Base-by-base conservation (phyloP, 1,140 invertebrate genomes). In the Listronotus bonariensis region DNA sequence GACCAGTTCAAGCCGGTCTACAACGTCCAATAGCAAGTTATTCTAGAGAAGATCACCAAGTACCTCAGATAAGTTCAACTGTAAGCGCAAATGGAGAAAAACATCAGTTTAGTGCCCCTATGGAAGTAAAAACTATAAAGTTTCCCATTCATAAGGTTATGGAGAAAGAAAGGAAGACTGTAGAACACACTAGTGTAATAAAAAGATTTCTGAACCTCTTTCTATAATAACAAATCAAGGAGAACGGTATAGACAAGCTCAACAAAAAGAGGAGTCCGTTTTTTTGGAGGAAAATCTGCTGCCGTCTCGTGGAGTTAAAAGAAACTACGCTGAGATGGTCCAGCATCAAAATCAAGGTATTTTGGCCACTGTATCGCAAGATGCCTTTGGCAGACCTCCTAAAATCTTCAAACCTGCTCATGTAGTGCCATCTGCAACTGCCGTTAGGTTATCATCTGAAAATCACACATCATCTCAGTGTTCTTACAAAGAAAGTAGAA, bases 181-280 rank as follows among this genome's bases (percentile, higher is more conserved):
- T 64, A 40, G 63, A 65, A 31, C 64, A 66, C 17, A 54, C 54
- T 40, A 68, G 45, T 51, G 51, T 65, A 43, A 65, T 70, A 20
- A 71, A 65, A 73, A 71, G 58, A 43, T 67, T 18, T 67, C 60
- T 0, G 77, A 78, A 58, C 74, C 77, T 6, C 52, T 78, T 7
- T 74, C 73, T 59, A 69, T 77, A 31, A 78, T 78, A n/a, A 78
- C 77, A 2, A 78, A 78, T 58, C 73, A 73, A 52, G 66, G 57
- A 2, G 77, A 78, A 55, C 45, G 77, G 9, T 76, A 69, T 36
- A 74, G 70, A 64, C 74, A 73, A 52, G 77, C 77, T 6, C 76
- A 77, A 54, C 68, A 69, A 36, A 52, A 68, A 11, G 70, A 72
- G 15, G 76, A 78, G 6, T 70, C 69, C 1, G 42, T 56, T 38